Conservation (phyloP, 2,797 vertebrate species). For the Vespertilio murinus region DNA sequence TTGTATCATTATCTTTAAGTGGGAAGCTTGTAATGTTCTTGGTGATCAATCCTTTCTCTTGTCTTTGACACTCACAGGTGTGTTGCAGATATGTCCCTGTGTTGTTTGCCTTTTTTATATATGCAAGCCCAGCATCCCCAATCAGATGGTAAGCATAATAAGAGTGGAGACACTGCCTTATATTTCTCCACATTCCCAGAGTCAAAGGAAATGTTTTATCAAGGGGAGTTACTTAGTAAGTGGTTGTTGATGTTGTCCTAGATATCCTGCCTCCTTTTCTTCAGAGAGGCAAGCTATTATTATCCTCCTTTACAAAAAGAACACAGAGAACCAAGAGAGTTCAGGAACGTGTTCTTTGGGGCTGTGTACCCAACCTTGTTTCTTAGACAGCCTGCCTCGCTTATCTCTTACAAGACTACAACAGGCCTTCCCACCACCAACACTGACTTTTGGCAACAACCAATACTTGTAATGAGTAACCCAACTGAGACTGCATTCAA, state of each 20-base stretch:
- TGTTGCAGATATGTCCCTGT: not conserved
- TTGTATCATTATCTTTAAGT: slow-evolving; percentile 7
- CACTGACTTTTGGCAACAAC: slow-evolving; percentile 37
- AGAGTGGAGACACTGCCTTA: not conserved
- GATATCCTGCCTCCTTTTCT: slow-evolving; percentile 2
- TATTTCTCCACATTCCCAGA: not conserved
- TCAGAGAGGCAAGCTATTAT: not conserved
- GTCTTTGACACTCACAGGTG: not conserved
- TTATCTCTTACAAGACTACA: slow-evolving; percentile 49
- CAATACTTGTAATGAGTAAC: slow-evolving; percentile 56
- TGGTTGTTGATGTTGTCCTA: not conserved
- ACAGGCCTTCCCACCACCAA: not conserved
- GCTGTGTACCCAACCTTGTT: not conserved
- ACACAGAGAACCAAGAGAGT: not conserved
- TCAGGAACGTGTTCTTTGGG: slow-evolving; percentile 13
- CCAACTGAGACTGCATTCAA: slow-evolving; percentile 27
- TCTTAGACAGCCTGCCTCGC: not conserved
- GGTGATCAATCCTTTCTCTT: not conserved
- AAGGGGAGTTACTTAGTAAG: not conserved
- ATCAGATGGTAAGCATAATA: not conserved
- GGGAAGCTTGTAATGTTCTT: not conserved
- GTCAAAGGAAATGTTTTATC: not conserved
- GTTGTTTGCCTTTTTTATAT: not conserved
- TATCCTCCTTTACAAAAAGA: not conserved
- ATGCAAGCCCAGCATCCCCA: not conserved